Evolutionary conservation across 2,113 vertebrate species (phyloP), one percentile per base, ranked within the genome.

Genomic region (Eclectus roratus): DNA sequence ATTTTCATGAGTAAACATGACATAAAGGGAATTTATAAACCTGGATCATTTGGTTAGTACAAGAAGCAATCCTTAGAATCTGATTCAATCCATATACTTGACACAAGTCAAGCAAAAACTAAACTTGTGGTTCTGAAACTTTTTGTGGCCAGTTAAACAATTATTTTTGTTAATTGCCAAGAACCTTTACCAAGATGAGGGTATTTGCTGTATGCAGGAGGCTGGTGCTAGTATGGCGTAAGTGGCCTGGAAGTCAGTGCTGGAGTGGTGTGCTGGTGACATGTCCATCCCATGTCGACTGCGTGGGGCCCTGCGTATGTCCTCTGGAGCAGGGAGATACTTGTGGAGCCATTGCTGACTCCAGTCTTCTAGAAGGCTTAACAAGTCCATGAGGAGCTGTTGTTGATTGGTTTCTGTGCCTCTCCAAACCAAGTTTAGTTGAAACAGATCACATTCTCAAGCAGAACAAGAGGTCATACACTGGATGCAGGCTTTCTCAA

Each of bases 111-210:
- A n/a, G n/a, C 17, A 74, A 80, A 83, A 85, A 29, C 8, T 46
- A 21, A 27, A 11, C 19, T 68, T 0, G 0, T n/a, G 5, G 13
- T 65, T 77, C 46, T 80, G 46, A 58, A 92, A 49, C 65, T 12
- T 63, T 84, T 33, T 56, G 17, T 80, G n/a, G 11, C 7, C 21
- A 28, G 8, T 77, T 39, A 60, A 82, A 24, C 11, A 44, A 1
- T 43, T 46, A 6, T 31, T 87, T 19, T 55, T 74, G 13, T 69
- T 74, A 15, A 17, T 64, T 29, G 33, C 52, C 11, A 7, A 3
- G 5, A 73, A 21, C 4, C 6, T 85, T 68, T 74, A 50, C 10
- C 10, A 29, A 64, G 19, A 33, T 20, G 6, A 61, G 2, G 17
- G 3, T 76, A 7, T 69, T 44, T 44, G 8, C n/a, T 65, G 15